A percentile compares a stretch with the other conserved stretches of the same genome.
These are phyloP conservation scores for Siphamia tubifer DNA, from an alignment of 2,113 vertebrate species.

Conservation along the genomic window DNA sequence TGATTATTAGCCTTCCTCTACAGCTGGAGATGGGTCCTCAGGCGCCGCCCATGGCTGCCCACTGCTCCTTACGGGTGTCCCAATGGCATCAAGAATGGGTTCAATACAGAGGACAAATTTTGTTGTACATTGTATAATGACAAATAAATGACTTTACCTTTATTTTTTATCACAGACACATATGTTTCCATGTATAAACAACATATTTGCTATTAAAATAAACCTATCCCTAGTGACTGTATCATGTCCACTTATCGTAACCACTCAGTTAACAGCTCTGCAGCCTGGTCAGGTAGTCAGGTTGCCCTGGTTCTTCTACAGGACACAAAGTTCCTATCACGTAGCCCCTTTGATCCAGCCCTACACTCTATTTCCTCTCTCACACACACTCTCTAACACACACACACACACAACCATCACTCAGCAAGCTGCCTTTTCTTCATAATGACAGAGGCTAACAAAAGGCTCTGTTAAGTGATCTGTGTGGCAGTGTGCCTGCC, in stretches of 20 bases:
- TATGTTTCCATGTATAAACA: background rate
- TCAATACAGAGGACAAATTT: no score
- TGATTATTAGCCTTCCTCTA: no score
- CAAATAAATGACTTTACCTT: no score
- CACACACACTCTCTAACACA: background rate
- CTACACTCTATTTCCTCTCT: constrained; percentile 1
- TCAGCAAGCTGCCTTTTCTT: constrained; percentile 28
- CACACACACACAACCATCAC: constrained; percentile 1
- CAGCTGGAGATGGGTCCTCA: no score
- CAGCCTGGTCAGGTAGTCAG: background rate
- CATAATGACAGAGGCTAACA: constrained; percentile 46
- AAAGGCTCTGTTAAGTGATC: constrained; percentile 64
- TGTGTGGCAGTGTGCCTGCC: constrained; percentile 14
- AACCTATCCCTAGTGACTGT: background rate
- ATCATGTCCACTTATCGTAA: background rate
- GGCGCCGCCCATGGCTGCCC: no score
- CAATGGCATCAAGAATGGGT: no score
- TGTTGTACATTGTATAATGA: no score
- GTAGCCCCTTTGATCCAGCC: constrained; percentile 18
- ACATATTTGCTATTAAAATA: background rate
- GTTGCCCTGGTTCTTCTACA: background rate
- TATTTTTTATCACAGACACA: background rate
- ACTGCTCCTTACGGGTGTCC: no score
- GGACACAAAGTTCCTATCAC: constrained; percentile 17
- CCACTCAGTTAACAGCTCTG: background rate